These are phyloP conservation scores for Geophilus truncorum DNA, from an alignment of 2,888 invertebrate species.

Conservation along the genomic window DNA sequence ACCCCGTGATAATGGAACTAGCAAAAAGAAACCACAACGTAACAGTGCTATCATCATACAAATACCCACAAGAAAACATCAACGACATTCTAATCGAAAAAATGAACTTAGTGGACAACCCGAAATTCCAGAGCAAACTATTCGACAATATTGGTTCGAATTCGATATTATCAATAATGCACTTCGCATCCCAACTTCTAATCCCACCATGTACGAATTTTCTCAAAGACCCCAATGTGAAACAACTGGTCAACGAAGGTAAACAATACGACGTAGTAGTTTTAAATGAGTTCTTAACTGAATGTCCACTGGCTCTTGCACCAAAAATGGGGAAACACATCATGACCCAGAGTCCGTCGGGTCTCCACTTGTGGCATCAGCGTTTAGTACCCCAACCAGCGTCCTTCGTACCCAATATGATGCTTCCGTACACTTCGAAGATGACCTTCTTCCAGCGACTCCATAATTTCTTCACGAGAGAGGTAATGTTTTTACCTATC, in stretches of 20 bases:
- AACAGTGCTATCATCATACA: not conserved
- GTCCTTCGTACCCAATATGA: not conserved
- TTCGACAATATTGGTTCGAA: not conserved
- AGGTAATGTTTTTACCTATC: too few species aligned
- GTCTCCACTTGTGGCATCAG: not conserved
- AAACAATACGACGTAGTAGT: conserved; percentile 15
- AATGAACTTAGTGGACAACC: not conserved
- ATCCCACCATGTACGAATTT: not conserved
- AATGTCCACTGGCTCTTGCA: not conserved
- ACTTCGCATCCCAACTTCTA: too few species aligned
- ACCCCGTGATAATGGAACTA: not conserved
- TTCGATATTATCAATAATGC: not conserved
- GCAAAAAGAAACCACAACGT: not conserved
- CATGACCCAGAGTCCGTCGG: not conserved
- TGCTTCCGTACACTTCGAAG: not conserved
- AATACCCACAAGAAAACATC: not conserved
- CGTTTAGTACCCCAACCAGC: not conserved
- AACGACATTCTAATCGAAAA: not conserved
- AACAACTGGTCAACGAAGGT: not conserved
- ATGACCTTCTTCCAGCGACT: not conserved
- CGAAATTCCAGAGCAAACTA: not conserved
- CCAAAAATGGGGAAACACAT: not conserved
- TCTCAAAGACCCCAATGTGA: not conserved
- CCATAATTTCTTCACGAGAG: not conserved
- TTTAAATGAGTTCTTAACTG: not conserved